Evolutionary conservation across 2,797 vertebrate species (phyloP), one percentile per base, ranked within the genome.

Genomic region (Muscicapa comitata): DNA sequence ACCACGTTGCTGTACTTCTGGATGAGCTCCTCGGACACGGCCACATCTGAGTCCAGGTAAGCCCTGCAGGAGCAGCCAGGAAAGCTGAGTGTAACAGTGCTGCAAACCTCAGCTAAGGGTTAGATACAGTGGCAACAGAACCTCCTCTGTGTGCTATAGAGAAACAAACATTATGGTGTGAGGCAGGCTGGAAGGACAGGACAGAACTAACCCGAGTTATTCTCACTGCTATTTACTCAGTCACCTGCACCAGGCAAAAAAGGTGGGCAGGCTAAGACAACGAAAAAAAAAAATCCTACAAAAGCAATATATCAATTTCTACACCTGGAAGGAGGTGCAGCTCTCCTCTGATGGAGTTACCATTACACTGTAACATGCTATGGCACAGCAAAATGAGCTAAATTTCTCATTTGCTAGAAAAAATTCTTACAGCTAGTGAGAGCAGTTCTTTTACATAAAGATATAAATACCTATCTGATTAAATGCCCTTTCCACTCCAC

Each of bases 1-100:
- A 97, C 98, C 16, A 98, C 43, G 59, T 99, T 99, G 25, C 99
- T 99, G 98, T 99, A 99, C 94, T 99, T 99, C 95, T 99, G 98
- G 87, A 99, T 98, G 88, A 98, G 61, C 17, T 99, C 99, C 84
- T 99, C 98, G 6, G 99, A 98, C 91, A 99, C 95, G 8, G 98
- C 97, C 33, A 99, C 97, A 23, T 99, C 99, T 48, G 98, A 98
- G 72, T 99, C 98, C 98, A 99, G 98, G 96, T 98, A 99, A 85
- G 98, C 98, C 97, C 99, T 99, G 95, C 23, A 93, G 68, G 71
- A 91, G 37, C 43, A 80, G 77, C 54, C 77, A 42, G 54, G 31
- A 92, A 40, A 81, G 3, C 43, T 43, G 9, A 15, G 48, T 18
- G 20, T 2, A 2, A 17, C 13, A 68, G 19, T 0, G 43, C 53